Evolutionary conservation across 2,113 vertebrate species (phyloP).

Genomic region (Ivindomyrus marchei): DNA sequence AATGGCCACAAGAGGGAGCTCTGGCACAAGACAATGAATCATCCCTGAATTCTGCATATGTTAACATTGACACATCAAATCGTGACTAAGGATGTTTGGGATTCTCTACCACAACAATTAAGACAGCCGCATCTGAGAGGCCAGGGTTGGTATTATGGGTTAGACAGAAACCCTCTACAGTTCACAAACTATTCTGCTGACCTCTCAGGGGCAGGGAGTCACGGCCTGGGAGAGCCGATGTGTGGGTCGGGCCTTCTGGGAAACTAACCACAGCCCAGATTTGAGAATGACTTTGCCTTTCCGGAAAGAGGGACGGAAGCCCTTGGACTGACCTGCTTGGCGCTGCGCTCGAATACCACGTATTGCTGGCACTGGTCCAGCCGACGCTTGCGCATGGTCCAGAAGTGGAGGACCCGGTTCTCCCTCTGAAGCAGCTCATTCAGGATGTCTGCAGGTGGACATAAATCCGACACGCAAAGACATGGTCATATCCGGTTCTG

Average conservation of each 20-base stretch:
- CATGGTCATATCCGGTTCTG: background rate
- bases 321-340: constrained; percentile 82
- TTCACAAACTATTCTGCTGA: background rate
- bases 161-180: background rate
- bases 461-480: background rate
- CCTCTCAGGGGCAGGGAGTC: background rate
- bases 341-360: constrained; percentile 95
- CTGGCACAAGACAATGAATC: background rate
- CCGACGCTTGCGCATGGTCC: constrained; percentile 94
- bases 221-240: background rate
- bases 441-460: constrained; percentile 74
- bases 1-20: constrained; percentile 8
- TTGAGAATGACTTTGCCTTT: background rate
- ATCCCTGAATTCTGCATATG: background rate
- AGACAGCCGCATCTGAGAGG: background rate
- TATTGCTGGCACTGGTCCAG: constrained; percentile 98
- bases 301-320: background rate
- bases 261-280: background rate
- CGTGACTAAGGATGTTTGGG: background rate
- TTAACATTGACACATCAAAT: background rate
- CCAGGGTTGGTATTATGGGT: background rate
- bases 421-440: constrained; percentile 96
- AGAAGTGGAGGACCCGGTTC: constrained; percentile 94
- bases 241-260: background rate
- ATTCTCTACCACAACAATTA: background rate